Percentiles rank a stretch among this genome's conserved stretches.
These are phyloP conservation scores for Epinephelus lanceolatus DNA, from an alignment of 2,113 vertebrate species.

Conservation along the genomic window DNA sequence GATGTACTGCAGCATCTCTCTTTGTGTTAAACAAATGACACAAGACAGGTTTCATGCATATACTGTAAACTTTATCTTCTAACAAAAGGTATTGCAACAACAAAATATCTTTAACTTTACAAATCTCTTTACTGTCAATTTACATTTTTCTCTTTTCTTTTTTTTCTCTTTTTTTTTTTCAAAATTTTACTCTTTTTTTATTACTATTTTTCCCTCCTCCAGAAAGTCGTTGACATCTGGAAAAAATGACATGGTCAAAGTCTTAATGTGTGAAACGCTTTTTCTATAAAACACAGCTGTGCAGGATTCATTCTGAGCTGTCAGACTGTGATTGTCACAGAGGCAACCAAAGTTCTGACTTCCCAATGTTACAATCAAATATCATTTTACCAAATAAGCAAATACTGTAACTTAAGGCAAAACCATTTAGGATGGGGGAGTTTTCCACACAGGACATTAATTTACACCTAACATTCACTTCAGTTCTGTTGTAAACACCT, in stretches of 20 bases:
- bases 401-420: background rate
- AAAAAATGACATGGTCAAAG: slow-evolving; percentile 10
- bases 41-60: slow-evolving; percentile 74
- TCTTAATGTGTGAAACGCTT: background rate
- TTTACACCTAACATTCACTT: background rate
- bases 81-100: slow-evolving; percentile 76
- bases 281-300: background rate
- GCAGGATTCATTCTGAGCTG: background rate
- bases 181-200: slow-evolving; percentile 31
- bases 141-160: background rate
- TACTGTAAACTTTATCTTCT: slow-evolving; percentile 71
- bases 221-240: slow-evolving; percentile 50
- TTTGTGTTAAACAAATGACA: slow-evolving; percentile 48
- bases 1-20: background rate
- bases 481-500: background rate
- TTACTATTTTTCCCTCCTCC: slow-evolving; percentile 30
- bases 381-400: background rate
- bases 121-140: slow-evolving; percentile 25
- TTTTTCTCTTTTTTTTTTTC: slow-evolving; percentile 22
- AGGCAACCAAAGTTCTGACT: background rate
- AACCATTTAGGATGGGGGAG: background rate
- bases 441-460: background rate
- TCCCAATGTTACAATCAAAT: background rate
- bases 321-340: background rate
- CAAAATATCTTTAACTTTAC: slow-evolving; percentile 63